Percentiles rank a stretch among this genome's conserved stretches.
Evolutionary conservation across 2,113 vertebrate genomes (phyloP).

Genomic region (Eupsittula cactorum): DNA sequence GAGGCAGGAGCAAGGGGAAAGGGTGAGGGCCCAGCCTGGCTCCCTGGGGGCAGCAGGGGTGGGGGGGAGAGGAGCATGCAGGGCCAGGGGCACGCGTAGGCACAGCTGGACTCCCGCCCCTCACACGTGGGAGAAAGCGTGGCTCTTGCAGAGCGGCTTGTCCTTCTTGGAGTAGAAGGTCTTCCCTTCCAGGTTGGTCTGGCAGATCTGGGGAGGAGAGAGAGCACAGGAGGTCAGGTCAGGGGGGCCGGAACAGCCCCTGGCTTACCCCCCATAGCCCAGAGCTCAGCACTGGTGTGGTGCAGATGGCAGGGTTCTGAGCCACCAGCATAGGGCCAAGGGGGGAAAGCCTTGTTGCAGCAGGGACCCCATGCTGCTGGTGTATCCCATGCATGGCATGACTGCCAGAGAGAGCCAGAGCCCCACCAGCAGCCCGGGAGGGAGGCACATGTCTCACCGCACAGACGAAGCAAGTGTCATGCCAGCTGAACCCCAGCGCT

Average conservation of each 20-base stretch:
- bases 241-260: neutral
- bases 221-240: neutral
- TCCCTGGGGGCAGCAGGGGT: neutral
- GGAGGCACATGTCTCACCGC: constrained; percentile 83
- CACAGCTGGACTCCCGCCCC: neutral
- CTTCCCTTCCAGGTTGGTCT: constrained; percentile 98
- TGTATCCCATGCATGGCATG: fast-evolving
- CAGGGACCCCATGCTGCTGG: neutral
- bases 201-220: constrained; percentile 86
- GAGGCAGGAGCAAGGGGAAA: neutral
- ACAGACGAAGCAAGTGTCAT: constrained; percentile 98
- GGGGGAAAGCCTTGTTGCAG: neutral
- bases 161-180: constrained; percentile 99
- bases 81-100: neutral
- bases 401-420: neutral
- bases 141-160: constrained; percentile 98
- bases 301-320: neutral
- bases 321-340: neutral
- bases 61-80: constrained; percentile 12
- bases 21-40: neutral
- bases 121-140: constrained; percentile 96
- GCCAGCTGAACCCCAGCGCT: constrained; percentile 98
- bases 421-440: fast-evolving
- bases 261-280: fast-evolving
- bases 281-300: neutral